phyloP scores from a whole-genome alignment of 30 jellyfish, hydroid and myxozoan genomes.

The Mastigias papua region DNA sequence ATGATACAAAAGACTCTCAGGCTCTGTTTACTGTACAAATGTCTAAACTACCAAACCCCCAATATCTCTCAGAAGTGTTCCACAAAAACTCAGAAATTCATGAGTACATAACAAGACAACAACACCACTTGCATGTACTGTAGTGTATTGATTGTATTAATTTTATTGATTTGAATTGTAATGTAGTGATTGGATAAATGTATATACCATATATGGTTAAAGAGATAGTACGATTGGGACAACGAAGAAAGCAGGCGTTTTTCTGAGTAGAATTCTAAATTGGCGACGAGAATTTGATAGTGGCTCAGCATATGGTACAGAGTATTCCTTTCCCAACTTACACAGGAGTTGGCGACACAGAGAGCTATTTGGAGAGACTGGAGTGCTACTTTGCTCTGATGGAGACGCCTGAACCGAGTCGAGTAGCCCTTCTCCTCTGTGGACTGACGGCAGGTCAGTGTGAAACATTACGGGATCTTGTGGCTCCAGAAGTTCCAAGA shows the following conservation, averaged over 20 bases:
- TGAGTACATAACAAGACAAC: too few relatives aligned
- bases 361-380: neutral
- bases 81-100: too few relatives aligned
- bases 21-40: too few relatives aligned
- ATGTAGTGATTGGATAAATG: neutral
- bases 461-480: neutral
- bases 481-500: neutral
- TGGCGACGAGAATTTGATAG: neutral
- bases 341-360: neutral
- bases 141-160: neutral
- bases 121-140: too few relatives aligned
- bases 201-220: neutral
- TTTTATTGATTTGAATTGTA: neutral
- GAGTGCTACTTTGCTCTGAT: neutral
- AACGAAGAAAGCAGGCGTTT: too few relatives aligned
- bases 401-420: neutral
- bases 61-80: too few relatives aligned
- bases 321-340: neutral
- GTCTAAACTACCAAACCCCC: too few relatives aligned
- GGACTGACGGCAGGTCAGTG: neutral
- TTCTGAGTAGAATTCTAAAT: neutral
- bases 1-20: too few relatives aligned
- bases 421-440: neutral
- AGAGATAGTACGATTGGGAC: neutral
- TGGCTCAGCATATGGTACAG: neutral